Evolutionary conservation across 2,797 vertebrate species (phyloP).

Genomic region (Melanogrammus aeglefinus): DNA sequence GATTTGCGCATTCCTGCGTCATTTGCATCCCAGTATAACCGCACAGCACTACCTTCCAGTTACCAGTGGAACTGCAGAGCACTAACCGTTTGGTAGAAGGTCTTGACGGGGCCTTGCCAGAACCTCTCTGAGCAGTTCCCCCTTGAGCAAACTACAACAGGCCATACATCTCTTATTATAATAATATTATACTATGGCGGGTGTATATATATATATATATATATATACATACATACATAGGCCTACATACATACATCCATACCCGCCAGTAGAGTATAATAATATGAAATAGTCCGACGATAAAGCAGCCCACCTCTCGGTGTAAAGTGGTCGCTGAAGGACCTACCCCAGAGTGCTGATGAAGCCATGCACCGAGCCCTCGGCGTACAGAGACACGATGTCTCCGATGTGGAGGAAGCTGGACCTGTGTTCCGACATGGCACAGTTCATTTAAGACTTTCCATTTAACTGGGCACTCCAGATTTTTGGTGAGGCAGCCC

Average conservation of each 20-base stretch:
- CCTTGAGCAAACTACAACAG: neutral
- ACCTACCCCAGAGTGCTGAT: slow-evolving; percentile 95
- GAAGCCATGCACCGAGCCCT: slow-evolving; percentile 90
- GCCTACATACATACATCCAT: too few relatives aligned
- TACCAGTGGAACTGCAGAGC: slow-evolving; percentile 19
- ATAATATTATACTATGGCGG: too few relatives aligned
- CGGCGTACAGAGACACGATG: slow-evolving; percentile 95
- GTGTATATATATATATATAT: too few relatives aligned
- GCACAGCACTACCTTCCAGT: neutral
- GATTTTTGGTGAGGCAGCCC: slow-evolving; percentile 36
- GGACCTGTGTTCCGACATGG: slow-evolving; percentile 89
- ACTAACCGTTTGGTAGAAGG: neutral
- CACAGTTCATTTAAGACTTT: slow-evolving; percentile 18
- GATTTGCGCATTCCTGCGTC: slow-evolving; percentile 68
- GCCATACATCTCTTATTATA: neutral
- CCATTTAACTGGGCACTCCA: slow-evolving; percentile 1
- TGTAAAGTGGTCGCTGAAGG: slow-evolving; percentile 32
- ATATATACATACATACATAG: neutral
- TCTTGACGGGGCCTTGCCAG: neutral
- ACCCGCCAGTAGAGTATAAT: neutral
- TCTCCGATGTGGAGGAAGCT: slow-evolving; percentile 94
- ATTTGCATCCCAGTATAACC: slow-evolving; percentile 53
- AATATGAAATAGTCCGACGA: neutral
- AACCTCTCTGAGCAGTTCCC: neutral
- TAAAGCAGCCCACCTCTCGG: neutral